phyloP scores from a whole-genome alignment of 2,888 invertebrate species.

The Elegia similella region DNA sequence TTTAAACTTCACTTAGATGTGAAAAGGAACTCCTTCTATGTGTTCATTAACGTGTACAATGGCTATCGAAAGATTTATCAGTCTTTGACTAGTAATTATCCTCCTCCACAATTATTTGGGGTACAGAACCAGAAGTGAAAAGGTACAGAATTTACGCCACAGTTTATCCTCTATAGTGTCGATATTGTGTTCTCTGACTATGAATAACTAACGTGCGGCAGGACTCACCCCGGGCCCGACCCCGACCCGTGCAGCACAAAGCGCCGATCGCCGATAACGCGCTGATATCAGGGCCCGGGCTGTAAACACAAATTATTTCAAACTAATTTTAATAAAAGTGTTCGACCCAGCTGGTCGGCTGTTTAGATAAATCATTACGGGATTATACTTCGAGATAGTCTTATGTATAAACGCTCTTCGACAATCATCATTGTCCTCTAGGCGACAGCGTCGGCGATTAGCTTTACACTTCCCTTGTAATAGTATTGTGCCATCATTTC shows the following conservation, averaged over 20 bases:
- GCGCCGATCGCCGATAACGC: not conserved
- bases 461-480: too few species aligned
- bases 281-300: not conserved
- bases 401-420: not conserved
- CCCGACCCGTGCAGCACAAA: not conserved
- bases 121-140: too few species aligned
- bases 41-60: too few species aligned
- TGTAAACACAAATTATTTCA: not conserved
- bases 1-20: too few species aligned
- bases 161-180: not conserved
- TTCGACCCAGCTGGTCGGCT: not conserved
- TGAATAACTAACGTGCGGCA: not conserved
- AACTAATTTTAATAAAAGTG: not conserved
- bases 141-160: too few species aligned
- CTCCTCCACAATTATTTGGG: too few species aligned
- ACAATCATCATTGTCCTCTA: not conserved
- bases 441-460: too few species aligned
- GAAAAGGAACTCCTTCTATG: too few species aligned
- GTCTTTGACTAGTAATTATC: too few species aligned
- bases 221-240: not conserved
- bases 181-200: not conserved
- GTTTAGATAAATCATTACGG: not conserved
- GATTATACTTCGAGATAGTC: not conserved
- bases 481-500: too few species aligned
- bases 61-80: too few species aligned